phyloP scores from a whole-genome alignment of 1,140 invertebrate genomes.

The Lethocerus indicus region DNA sequence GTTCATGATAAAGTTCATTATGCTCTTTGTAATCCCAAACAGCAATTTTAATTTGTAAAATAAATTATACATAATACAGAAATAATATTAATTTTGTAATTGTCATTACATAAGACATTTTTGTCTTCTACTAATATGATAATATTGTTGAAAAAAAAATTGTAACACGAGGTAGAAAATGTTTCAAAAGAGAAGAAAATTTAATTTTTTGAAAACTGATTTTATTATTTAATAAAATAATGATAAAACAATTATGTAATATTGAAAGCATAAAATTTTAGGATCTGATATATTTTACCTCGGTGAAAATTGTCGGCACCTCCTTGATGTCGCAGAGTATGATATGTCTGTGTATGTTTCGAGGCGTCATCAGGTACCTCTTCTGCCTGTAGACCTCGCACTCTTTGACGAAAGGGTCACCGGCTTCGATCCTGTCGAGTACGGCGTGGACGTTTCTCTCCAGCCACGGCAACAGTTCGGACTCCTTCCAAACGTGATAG shows the following conservation, averaged over 20 bases:
- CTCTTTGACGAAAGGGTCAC: slow-evolving; percentile 37
- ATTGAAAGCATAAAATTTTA: neutral
- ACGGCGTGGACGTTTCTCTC: slow-evolving; percentile 49
- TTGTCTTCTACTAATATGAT: too few relatives aligned
- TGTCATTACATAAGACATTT: too few relatives aligned
- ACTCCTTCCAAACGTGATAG: slow-evolving; percentile 63
- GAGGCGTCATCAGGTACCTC: slow-evolving; percentile 47
- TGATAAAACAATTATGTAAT: neutral
- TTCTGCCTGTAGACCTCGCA: slow-evolving; percentile 39
- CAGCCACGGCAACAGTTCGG: slow-evolving; percentile 57
- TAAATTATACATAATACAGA: too few relatives aligned
- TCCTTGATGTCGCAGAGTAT: slow-evolving; percentile 66
- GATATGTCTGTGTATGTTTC: slow-evolving; percentile 60
- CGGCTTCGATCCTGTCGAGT: slow-evolving; percentile 40
- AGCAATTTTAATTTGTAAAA: too few relatives aligned
- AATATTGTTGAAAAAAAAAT: too few relatives aligned
- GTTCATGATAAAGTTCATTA: too few relatives aligned
- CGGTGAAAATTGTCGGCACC: slow-evolving; percentile 28
- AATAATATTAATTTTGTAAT: too few relatives aligned
- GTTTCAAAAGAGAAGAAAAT: too few relatives aligned
- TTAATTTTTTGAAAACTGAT: neutral
- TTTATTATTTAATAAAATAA: neutral
- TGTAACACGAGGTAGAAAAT: too few relatives aligned
- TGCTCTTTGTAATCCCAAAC: too few relatives aligned
- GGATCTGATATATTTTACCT: slow-evolving; percentile 18